Evolutionary conservation across 2,113 vertebrate genomes (phyloP).

Genomic region (Ammodytes dubius): DNA sequence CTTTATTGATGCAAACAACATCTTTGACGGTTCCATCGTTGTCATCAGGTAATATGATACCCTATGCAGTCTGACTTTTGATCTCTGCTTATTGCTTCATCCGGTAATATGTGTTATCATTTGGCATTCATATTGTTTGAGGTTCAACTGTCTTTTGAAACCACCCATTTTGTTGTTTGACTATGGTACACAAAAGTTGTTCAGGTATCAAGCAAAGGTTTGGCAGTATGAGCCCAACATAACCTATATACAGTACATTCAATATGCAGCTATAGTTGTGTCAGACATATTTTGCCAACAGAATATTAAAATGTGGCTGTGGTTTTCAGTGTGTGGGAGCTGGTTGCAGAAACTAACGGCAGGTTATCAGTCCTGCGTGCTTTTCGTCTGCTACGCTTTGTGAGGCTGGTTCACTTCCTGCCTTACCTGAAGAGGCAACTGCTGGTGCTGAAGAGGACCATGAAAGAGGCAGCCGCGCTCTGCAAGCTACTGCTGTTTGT

Average conservation of each 20-base stretch:
- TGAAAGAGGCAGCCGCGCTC: constrained; percentile 89
- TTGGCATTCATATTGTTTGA: too few species aligned
- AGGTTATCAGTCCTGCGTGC: constrained; percentile 87
- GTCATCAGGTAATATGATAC: constrained; percentile 88
- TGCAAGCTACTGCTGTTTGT: constrained; percentile 90
- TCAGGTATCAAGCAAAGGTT: too few species aligned
- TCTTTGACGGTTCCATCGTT: constrained; percentile 91
- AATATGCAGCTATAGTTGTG: not conserved
- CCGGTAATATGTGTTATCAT: too few species aligned
- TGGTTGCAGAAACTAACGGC: constrained; percentile 86
- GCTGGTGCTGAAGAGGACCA: constrained; percentile 89
- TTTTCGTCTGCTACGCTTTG: constrained; percentile 87
- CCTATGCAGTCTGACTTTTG: not conserved
- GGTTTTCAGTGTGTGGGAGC: constrained; percentile 89
- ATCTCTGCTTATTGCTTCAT: too few species aligned
- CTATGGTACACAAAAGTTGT: too few species aligned
- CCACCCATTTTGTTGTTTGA: too few species aligned
- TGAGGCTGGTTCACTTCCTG: constrained; percentile 88
- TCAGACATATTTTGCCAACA: not conserved
- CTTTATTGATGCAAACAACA: constrained; percentile 90
- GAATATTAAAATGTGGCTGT: not conserved
- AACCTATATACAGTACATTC: not conserved
- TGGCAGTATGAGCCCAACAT: too few species aligned
- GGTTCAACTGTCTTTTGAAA: too few species aligned
- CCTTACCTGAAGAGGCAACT: constrained; percentile 88